These are phyloP conservation scores for Geococcyx californianus DNA, from an alignment of 2,113 vertebrate species.

Conservation along the genomic window DNA sequence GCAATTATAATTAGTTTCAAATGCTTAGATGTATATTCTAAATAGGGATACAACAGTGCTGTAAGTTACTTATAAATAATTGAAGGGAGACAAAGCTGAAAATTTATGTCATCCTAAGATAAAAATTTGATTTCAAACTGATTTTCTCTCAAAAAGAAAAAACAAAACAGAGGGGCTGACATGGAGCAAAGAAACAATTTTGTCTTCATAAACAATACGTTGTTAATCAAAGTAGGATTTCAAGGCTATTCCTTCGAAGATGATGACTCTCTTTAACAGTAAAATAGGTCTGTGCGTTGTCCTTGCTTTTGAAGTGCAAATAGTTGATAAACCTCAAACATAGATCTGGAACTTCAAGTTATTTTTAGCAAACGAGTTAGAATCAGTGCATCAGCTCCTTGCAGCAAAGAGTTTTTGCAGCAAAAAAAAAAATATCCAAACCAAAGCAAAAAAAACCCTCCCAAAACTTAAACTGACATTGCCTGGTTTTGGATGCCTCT, in stretches of 20 bases:
- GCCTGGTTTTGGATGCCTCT: neutral
- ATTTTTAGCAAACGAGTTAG: constrained; percentile 10
- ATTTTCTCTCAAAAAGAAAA: neutral
- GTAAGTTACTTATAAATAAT: neutral
- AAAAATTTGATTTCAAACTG: neutral
- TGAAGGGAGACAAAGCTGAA: neutral
- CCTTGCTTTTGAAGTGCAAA: constrained; percentile 59
- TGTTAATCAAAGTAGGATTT: neutral
- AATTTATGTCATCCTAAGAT: neutral
- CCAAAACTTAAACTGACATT: neutral
- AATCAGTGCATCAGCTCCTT: neutral
- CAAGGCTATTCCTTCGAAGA: neutral
- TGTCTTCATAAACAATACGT: neutral
- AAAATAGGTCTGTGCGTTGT: constrained; percentile 12
- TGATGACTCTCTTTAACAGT: neutral
- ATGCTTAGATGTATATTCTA: neutral
- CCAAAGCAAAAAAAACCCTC: neutral
- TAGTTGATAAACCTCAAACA: constrained; percentile 8
- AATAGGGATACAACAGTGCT: neutral
- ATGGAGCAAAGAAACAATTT: neutral
- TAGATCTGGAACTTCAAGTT: neutral
- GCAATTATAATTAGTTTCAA: neutral
- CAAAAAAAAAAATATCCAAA: neutral
- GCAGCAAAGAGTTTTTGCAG: neutral
- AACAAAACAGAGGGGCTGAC: neutral